phyloP scores from a whole-genome alignment of 1,140 invertebrate species.

The Sitophilus oryzae region DNA sequence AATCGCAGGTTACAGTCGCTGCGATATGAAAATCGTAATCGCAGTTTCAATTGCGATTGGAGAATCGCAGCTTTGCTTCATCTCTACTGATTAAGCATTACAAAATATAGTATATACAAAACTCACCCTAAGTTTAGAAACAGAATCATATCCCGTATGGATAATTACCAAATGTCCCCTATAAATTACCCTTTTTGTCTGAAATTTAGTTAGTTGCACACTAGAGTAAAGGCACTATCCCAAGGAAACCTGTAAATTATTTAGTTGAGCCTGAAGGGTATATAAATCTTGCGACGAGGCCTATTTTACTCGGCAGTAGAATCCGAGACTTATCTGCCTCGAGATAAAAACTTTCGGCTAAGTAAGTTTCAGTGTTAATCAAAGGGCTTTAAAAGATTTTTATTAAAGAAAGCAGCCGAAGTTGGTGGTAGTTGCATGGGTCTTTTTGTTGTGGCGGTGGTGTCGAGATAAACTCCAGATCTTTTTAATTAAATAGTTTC shows the following conservation, averaged over 20 bases:
- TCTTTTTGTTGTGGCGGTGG: too few species aligned
- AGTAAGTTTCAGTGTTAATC: slow-evolving; percentile 22
- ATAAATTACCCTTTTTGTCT: neutral
- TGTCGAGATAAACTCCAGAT: too few species aligned
- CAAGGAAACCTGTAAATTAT: slow-evolving; percentile 18
- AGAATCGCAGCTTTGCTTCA: too few species aligned
- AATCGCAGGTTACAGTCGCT: too few species aligned
- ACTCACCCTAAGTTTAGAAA: too few species aligned
- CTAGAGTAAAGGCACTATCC: slow-evolving; percentile 12
- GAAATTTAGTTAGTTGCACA: slow-evolving; percentile 13
- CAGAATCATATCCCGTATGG: neutral
- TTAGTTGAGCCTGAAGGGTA: slow-evolving; percentile 19
- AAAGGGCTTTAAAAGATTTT: slow-evolving; percentile 14
- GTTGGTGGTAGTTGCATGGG: neutral
- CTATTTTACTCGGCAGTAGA: slow-evolving; percentile 17
- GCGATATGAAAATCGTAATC: too few species aligned
- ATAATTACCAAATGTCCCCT: neutral
- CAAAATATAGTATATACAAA: too few species aligned
- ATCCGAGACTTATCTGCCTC: slow-evolving; percentile 19
- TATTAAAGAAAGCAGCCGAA: neutral
- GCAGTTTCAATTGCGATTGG: too few species aligned
- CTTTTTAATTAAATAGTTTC: too few species aligned
- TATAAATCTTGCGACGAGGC: slow-evolving; percentile 21
- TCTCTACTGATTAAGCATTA: too few species aligned
- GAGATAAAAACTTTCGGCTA: slow-evolving; percentile 23